Evolutionary conservation across 2,888 invertebrate genomes (phyloP).

Genomic region (Arge pagana): DNA sequence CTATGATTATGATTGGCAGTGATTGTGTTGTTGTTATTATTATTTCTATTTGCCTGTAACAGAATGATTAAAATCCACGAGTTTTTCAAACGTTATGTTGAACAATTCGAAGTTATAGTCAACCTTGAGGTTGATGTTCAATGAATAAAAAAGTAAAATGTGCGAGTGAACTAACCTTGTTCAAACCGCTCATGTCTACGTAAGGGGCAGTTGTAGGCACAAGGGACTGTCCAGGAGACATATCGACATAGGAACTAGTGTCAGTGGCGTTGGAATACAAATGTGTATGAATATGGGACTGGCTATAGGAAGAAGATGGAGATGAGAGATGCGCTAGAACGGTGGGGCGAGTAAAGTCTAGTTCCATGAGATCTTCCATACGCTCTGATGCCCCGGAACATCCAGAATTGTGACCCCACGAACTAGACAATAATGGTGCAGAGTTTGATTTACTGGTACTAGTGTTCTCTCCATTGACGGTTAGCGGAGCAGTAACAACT

Average conservation of each 20-base stretch:
- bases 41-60: constrained; percentile 29
- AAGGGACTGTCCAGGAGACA: constrained; percentile 56
- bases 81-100: too few relatives aligned
- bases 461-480: constrained; percentile 44
- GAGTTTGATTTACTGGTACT: constrained; percentile 67
- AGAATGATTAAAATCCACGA: too few relatives aligned
- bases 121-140: too few relatives aligned
- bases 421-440: constrained; percentile 68
- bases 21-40: constrained; percentile 52
- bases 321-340: constrained; percentile 43
- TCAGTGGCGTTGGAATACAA: constrained; percentile 55
- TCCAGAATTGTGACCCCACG: constrained; percentile 56
- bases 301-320: constrained; percentile 45
- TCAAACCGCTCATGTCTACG: constrained; percentile 55
- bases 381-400: constrained; percentile 64
- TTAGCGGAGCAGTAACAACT: constrained; percentile 45
- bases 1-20: constrained; percentile 57
- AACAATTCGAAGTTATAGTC: not conserved
- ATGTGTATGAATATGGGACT: constrained; percentile 46
- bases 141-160: too few relatives aligned
- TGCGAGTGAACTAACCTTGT: constrained; percentile 51
- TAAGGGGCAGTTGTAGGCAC: constrained; percentile 50
- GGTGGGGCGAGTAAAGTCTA: constrained; percentile 68
- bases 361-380: constrained; percentile 83
- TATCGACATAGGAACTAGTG: constrained; percentile 60